A percentile compares a stretch with the other conserved stretches of the same genome.
Conservation (phyloP, 2,113 vertebrate genomes). For the Ceratotherium simum region DNA sequence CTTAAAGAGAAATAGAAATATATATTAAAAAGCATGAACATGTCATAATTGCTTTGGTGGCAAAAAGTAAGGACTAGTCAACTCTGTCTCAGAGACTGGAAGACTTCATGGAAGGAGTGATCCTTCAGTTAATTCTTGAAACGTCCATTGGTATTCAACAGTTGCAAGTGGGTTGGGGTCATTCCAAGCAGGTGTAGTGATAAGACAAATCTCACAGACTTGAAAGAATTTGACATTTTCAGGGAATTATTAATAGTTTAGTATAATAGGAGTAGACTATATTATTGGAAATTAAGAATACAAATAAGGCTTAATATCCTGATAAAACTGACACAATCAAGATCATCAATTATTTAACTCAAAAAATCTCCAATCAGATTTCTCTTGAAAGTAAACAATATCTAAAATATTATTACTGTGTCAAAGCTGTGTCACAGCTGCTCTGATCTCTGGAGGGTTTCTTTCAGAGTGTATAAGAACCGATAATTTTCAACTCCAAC, state of each 20-base stretch:
- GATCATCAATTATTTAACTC: not conserved
- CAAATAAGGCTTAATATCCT: not conserved
- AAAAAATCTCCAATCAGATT: not conserved
- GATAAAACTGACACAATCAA: not conserved
- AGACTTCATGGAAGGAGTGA: not conserved
- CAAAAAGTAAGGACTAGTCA: not conserved
- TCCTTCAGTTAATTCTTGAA: not conserved
- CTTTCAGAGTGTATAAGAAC: not conserved
- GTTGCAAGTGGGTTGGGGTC: not conserved
- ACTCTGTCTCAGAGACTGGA: not conserved
- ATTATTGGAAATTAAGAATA: not conserved
- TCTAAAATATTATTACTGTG: conserved; percentile 1
- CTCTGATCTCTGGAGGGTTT: not conserved
- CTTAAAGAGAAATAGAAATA: not conserved
- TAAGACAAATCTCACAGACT: not conserved
- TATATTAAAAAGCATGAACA: not conserved
- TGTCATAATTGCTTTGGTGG: not conserved
- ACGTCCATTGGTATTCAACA: not conserved
- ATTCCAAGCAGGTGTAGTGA: not conserved
- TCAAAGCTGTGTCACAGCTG: not conserved
- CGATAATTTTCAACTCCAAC: not conserved
- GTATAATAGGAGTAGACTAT: not conserved
- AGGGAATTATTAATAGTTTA: not conserved
- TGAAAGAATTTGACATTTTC: not conserved
- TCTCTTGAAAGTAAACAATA: not conserved